These are phyloP conservation scores for Pristiophorus japonicus DNA, from an alignment of 2,113 vertebrate genomes.

Conservation along the genomic window DNA sequence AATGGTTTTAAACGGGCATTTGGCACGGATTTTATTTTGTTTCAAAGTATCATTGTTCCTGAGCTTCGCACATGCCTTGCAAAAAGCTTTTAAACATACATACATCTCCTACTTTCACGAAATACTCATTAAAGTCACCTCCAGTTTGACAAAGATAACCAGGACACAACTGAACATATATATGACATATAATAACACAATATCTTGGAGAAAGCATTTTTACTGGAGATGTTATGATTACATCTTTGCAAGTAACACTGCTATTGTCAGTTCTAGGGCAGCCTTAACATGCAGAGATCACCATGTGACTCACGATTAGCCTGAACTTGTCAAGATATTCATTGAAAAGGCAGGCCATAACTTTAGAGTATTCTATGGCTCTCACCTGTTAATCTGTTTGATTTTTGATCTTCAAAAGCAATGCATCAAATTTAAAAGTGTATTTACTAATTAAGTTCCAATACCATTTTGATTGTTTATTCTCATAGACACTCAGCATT, in stretches of 20 bases:
- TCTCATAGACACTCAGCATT: neutral
- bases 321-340: neutral
- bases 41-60: too few species aligned
- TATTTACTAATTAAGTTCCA: neutral
- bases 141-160: neutral
- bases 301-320: neutral
- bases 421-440: neutral
- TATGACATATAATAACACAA: neutral
- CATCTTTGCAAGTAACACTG: neutral
- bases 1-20: neutral
- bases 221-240: neutral
- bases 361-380: neutral
- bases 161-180: neutral
- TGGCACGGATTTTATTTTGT: neutral
- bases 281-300: too few species aligned
- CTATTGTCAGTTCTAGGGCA: neutral
- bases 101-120: neutral
- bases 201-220: neutral
- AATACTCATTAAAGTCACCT: neutral
- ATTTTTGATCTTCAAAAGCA: neutral
- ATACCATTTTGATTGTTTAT: neutral
- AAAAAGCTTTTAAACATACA: conserved; percentile 1
- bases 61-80: neutral
- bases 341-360: neutral
- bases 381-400: neutral